Conservation (phyloP, 2,888 invertebrate genomes). For the Ecdyonurus torrentis region DNA sequence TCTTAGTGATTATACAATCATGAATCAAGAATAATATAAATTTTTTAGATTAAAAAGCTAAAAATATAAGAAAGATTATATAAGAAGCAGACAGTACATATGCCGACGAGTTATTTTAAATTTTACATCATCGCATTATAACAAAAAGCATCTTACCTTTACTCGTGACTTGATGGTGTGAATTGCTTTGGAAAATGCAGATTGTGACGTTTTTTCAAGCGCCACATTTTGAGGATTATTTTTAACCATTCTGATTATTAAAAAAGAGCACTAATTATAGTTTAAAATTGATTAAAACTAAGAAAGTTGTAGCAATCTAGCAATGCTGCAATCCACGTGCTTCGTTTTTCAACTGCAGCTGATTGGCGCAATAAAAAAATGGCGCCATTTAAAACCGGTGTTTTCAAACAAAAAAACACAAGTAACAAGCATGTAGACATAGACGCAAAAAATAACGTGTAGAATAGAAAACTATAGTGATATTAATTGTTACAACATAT, state of each 20-base stretch:
- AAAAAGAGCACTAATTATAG: neutral
- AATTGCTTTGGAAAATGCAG: slow-evolving; percentile 34
- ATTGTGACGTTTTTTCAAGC: slow-evolving; percentile 33
- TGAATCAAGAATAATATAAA: no score
- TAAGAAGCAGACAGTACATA: no score
- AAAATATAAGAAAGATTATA: no score
- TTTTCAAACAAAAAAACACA: neutral
- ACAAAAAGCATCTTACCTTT: slow-evolving; percentile 24
- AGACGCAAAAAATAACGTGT: no score
- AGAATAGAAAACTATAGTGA: no score
- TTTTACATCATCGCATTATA: neutral
- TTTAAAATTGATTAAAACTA: neutral
- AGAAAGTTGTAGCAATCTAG: neutral
- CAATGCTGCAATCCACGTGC: neutral
- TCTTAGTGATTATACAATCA: no score
- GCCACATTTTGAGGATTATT: slow-evolving; percentile 27
- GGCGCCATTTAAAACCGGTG: neutral
- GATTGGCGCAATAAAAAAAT: neutral
- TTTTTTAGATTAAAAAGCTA: no score
- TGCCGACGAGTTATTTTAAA: no score
- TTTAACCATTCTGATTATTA: neutral
- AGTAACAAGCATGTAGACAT: no score
- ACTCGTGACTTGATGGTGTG: slow-evolving; percentile 35
- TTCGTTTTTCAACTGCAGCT: neutral
- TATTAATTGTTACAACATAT: no score